phyloP scores from a whole-genome alignment of 2,113 vertebrate genomes.

The Scomber japonicus region DNA sequence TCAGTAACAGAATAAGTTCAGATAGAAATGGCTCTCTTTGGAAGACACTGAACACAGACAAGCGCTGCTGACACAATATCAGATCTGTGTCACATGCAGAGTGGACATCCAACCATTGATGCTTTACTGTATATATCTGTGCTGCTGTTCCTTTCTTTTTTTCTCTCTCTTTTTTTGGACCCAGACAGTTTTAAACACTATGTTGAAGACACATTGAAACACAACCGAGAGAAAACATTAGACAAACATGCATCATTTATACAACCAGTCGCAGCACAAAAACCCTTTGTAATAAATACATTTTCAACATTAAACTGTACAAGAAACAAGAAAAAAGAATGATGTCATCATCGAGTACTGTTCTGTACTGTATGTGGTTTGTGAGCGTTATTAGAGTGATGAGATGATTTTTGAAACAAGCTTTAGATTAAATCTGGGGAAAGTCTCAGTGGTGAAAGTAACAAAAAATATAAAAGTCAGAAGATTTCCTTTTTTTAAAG shows the following conservation, averaged over 20 bases:
- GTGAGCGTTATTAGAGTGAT: no score
- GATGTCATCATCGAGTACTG: background rate
- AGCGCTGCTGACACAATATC: background rate
- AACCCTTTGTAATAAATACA: constrained; percentile 15
- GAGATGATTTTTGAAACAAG: no score
- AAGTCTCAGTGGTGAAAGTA: no score
- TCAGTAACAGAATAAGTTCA: background rate
- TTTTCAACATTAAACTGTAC: constrained; percentile 26
- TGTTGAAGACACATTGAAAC: constrained; percentile 33
- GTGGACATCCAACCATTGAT: background rate
- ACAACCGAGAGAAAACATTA: constrained; percentile 15
- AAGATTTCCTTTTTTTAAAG: no score
- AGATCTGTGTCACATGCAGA: background rate
- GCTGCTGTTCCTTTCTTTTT: constrained; percentile 25
- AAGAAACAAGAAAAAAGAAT: constrained; percentile 12
- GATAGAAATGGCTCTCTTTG: background rate
- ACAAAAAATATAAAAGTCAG: no score
- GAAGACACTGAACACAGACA: background rate
- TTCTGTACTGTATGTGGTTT: background rate
- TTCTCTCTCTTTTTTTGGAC: constrained; percentile 12
- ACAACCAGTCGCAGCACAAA: constrained; percentile 32
- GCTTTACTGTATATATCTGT: background rate
- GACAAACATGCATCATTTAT: constrained; percentile 61
- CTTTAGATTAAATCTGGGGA: no score
- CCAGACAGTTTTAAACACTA: constrained; percentile 20